A percentile compares a stretch with the other conserved stretches of the same genome.
These are phyloP conservation scores for Enteromius mattozi DNA, from an alignment of 2,797 vertebrate genomes.

Conservation along the genomic window DNA sequence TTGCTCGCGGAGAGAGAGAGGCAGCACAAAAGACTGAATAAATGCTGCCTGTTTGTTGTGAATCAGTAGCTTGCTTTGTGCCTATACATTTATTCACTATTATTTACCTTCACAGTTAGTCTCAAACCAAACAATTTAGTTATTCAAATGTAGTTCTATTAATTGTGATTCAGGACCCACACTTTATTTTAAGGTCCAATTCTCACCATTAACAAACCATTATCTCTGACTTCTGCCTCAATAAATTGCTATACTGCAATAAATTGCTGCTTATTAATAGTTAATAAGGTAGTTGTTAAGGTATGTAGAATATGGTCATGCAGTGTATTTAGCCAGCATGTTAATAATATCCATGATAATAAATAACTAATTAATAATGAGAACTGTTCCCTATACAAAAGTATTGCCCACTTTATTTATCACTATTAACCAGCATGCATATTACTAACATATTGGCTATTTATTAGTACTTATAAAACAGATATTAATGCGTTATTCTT, in stretches of 20 bases:
- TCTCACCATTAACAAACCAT: not conserved
- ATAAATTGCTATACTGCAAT: not conserved
- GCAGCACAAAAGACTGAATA: not conserved
- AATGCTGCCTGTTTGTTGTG: not conserved
- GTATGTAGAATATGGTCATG: not conserved
- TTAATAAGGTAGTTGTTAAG: not conserved
- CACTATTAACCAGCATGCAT: not conserved
- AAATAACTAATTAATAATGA: not conserved
- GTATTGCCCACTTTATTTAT: not conserved
- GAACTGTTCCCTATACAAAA: not conserved
- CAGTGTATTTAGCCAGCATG: not conserved
- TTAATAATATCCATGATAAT: too few relatives aligned
- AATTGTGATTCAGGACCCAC: not conserved
- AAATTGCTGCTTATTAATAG: not conserved
- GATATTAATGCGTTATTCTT: not conserved
- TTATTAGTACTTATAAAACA: not conserved
- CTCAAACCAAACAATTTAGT: not conserved
- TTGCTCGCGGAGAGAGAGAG: conserved; percentile 12
- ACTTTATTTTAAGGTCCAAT: not conserved
- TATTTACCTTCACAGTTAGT: not conserved
- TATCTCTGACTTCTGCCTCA: not conserved
- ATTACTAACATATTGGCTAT: not conserved
- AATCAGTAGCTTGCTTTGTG: not conserved
- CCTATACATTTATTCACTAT: not conserved
- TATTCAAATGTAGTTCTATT: not conserved